Percentiles rank a stretch among this genome's conserved stretches.
These are phyloP conservation scores for Oriolus oriolus DNA, from an alignment of 2,113 vertebrate species.

Conservation along the genomic window DNA sequence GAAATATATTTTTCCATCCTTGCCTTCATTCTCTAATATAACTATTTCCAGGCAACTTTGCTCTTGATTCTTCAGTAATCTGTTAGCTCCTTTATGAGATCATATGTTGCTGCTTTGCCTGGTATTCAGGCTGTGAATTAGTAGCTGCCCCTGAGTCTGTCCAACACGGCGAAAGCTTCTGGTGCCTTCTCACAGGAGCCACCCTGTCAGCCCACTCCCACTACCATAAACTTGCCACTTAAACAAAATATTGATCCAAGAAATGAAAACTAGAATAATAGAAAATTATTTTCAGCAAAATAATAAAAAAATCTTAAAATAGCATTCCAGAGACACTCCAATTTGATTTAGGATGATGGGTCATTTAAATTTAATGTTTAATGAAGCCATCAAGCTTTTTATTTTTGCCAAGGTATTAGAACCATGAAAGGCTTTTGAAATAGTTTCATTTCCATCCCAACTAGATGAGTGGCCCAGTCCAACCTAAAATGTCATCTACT, in stretches of 20 bases:
- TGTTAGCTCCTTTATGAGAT: neutral
- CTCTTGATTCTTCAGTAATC: neutral
- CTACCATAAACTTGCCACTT: neutral
- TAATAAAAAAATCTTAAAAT: neutral
- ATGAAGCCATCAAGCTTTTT: neutral
- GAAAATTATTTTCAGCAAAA: neutral
- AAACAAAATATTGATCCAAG: neutral
- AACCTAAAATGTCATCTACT: neutral
- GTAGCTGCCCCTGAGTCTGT: neutral
- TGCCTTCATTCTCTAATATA: neutral
- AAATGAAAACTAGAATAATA: neutral
- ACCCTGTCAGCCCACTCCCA: rapidly evolving
- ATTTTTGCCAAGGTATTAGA: neutral
- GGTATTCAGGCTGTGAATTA: neutral
- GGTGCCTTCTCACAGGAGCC: neutral
- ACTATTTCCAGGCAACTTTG: neutral
- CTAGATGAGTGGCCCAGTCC: neutral
- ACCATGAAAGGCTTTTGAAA: neutral
- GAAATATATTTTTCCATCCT: neutral
- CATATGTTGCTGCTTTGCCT: neutral
- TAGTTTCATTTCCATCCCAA: neutral
- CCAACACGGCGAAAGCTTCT: neutral
- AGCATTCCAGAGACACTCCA: neutral
- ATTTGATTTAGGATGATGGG: neutral
- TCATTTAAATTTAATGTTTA: neutral